These are phyloP conservation scores for Vidua chalybeata DNA, from an alignment of 2,113 vertebrate species.

Conservation along the genomic window DNA sequence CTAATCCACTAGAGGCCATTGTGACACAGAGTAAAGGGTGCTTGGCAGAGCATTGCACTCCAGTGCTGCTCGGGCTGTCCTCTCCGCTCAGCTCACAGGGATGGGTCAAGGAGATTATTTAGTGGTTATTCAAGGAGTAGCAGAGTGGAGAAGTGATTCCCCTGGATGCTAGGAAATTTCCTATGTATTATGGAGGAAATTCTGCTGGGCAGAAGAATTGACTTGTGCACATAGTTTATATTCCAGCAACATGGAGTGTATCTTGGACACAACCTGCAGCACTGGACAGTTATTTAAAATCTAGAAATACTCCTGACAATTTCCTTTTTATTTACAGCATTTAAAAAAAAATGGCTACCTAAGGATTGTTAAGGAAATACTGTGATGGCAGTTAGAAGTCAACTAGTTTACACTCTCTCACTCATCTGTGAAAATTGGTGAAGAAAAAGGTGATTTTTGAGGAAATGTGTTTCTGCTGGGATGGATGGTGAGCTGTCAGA, in stretches of 20 bases:
- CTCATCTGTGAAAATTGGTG: not conserved
- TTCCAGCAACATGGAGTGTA: not conserved
- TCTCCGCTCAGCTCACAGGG: not conserved
- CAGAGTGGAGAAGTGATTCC: not conserved
- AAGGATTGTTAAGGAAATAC: not conserved
- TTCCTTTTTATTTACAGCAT: not conserved
- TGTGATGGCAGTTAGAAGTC: not conserved
- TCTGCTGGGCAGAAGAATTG: not conserved
- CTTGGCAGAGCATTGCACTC: not conserved
- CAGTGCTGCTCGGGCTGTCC: not conserved
- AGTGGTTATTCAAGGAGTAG: not conserved
- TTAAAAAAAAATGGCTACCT: not conserved
- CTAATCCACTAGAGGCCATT: slow-evolving; percentile 85
- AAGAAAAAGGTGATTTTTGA: not conserved
- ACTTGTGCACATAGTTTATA: not conserved
- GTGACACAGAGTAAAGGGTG: slow-evolving; percentile 67
- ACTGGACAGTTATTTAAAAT: not conserved
- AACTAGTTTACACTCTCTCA: not conserved
- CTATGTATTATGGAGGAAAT: not conserved
- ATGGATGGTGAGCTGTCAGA: not conserved
- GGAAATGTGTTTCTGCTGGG: not conserved
- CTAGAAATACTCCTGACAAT: not conserved
- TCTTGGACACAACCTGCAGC: not conserved
- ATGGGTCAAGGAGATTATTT: not conserved
- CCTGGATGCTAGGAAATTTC: not conserved